Evolutionary conservation across 2,797 vertebrate genomes (phyloP), one percentile per base, ranked within the genome.

Genomic region (Nyctalus aviator): DNA sequence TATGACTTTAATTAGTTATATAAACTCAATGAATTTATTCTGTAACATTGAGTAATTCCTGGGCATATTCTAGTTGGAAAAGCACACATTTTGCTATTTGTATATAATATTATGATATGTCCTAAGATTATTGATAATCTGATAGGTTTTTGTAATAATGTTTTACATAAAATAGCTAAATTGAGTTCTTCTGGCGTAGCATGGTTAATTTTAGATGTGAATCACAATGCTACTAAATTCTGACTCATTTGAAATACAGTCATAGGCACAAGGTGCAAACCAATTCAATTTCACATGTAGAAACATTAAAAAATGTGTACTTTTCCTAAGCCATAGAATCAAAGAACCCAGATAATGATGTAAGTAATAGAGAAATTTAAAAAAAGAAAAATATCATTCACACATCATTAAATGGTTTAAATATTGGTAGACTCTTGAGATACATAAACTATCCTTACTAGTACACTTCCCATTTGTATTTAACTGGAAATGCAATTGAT

Each of bases 81-180:
- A 92, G 44, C 18, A 27, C 7, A 44, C 23, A 72, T 79, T 92
- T 88, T 87, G 20, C 41, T 53, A 89, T 66, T 88, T 90, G 86
- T 88, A 72, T 69, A 91, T 77, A 84, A 32, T 69, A 88, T 86
- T 72, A 91, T 82, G 53, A 82, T 25, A n/a, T 57, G 4, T 81
- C 35, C 32, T 78, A 62, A 81, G 21, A 81, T 75, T 76, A 84
- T 27, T 82, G 59, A 73, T 41, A 88, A 83, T 1, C 46, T 59
- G 27, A 76, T 32, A 78, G 18, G 46, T 46, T 55, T 82, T 82
- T 84, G 0, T 83, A 85, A 76, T 8, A 76, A 77, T 85, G 55
- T 59, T 53, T 79, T 48, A 77, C 59, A 57, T 76, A 93, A 93
- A 85, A 84, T n/a, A 46, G 8, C 20, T 72, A 69, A 72, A 35